These are phyloP conservation scores for Aleiodes alternator DNA, from an alignment of 2,888 invertebrate genomes.

Conservation along the genomic window DNA sequence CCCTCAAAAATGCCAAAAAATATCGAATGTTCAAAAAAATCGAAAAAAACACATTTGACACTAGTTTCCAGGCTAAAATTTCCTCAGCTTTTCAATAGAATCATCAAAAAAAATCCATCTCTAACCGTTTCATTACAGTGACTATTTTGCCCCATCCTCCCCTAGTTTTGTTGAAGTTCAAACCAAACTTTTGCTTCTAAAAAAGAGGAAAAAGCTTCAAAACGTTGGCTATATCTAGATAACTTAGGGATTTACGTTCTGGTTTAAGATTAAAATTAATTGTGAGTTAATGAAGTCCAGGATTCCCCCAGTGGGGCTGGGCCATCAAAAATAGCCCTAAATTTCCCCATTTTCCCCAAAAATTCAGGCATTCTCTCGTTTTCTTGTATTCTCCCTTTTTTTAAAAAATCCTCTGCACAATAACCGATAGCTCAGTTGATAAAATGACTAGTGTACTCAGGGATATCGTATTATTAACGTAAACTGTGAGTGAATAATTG, in stretches of 20 bases:
- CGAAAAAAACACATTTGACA: too few relatives aligned
- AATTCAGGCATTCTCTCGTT: constrained; percentile 3
- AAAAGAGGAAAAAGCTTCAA: constrained; percentile 1
- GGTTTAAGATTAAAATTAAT: constrained; percentile 71
- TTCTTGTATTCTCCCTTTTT: neutral
- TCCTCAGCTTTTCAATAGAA: too few relatives aligned
- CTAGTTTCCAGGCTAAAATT: too few relatives aligned
- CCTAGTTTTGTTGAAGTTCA: too few relatives aligned
- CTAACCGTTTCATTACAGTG: too few relatives aligned
- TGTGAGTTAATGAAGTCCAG: constrained; percentile 65
- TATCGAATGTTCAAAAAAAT: too few relatives aligned
- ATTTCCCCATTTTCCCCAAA: neutral
- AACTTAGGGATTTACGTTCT: constrained; percentile 64
- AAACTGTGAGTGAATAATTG: constrained; percentile 72
- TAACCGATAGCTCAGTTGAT: constrained; percentile 24
- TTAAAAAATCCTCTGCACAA: constrained; percentile 12
- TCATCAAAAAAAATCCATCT: too few relatives aligned
- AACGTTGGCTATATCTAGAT: constrained; percentile 5
- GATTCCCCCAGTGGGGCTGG: neutral
- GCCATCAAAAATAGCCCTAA: too few relatives aligned
- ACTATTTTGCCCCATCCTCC: too few relatives aligned
- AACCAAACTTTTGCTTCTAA: neutral
- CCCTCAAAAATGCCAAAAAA: too few relatives aligned
- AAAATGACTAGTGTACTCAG: constrained; percentile 32
- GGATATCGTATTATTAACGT: constrained; percentile 70